Evolutionary conservation across 2,797 vertebrate species (phyloP), one percentile per base, ranked within the genome.

Genomic region (Oophaga sylvatica): DNA sequence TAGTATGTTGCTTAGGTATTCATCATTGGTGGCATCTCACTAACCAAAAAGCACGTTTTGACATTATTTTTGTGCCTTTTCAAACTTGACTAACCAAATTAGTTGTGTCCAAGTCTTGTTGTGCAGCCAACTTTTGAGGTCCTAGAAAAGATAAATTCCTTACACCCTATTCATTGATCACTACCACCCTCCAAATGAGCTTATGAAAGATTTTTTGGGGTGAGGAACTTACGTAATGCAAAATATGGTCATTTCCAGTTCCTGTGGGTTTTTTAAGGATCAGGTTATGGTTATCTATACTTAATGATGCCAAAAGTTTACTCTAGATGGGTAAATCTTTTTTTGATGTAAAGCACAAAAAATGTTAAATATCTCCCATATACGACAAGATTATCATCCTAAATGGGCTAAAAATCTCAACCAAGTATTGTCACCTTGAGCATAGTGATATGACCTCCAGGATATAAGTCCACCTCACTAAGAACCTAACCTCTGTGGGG

Each of bases 51-150:
- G 45, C 75, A 26, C 75, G 56, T 77, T 75, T 48, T n/a, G 20
- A 48, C 7, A 16, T 77, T 77, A 56, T n/a, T 16, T 76, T 56
- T 26, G 75, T 56, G 75, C 75, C 45, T 77, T 75, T 76, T 56
- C 5, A 77, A 56, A 15, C 45, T 45, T 56, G 75, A 56, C 75
- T 26, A 4, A n/a, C 20, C 12, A 41, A 75, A 13, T 22, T 48
- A 48, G 41, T 3, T 6, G 5, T n/a, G 73, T 76, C 41, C 35
- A 26, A 26, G 26, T 26, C 26, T 26, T 26, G 26, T 26, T 26
- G 26, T 26, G 26, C 26, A 26, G 26, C 26, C 26, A 73, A 2
- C 35, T 16, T 53, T 56, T 26, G 22, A 19, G 22, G 45, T 45
- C 8, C 4, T 20, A 13, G 3, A 22, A 53, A 53, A 53, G n/a